Percentiles rank a stretch among this genome's conserved stretches.
These are phyloP conservation scores for Siniperca obscura DNA, from an alignment of 2,797 vertebrate species.

Conservation along the genomic window DNA sequence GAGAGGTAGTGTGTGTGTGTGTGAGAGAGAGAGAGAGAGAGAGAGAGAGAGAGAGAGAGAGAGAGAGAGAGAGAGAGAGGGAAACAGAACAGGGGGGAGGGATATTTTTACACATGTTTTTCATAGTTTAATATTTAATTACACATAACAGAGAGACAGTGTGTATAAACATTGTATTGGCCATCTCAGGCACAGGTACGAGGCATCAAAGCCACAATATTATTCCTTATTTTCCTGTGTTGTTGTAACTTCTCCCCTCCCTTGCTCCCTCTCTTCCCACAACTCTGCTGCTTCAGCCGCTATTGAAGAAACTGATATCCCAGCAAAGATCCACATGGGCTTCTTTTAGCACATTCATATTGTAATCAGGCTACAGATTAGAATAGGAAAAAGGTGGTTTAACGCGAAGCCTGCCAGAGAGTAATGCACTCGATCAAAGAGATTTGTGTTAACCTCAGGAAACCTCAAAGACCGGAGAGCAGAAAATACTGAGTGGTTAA, in stretches of 20 bases:
- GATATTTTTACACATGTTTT: conserved; percentile 5
- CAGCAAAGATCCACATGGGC: conserved; percentile 32
- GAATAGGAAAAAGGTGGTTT: conserved; percentile 54
- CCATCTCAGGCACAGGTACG: conserved; percentile 26
- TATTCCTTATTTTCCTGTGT: conserved; percentile 31
- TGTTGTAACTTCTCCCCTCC: conserved; percentile 34
- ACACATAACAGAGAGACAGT: conserved; percentile 1
- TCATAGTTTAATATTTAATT: conserved; percentile 22
- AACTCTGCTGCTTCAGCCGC: conserved; percentile 22
- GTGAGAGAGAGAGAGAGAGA: conserved; percentile 17
- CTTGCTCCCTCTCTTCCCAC: conserved; percentile 6
- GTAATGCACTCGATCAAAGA: conserved; percentile 45
- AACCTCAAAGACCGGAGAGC: conserved; percentile 34
- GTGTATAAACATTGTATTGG: conserved; percentile 1
- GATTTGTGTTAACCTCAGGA: conserved; percentile 55
- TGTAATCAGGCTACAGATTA: conserved; percentile 73
- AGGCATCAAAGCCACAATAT: conserved; percentile 45
- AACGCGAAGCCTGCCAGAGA: conserved; percentile 37
- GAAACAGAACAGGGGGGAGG: neutral
- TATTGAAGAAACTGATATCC: conserved; percentile 28
- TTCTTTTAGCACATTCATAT: conserved; percentile 68
- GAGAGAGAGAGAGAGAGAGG: conserved; percentile 16
- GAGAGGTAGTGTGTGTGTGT: neutral
- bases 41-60: conserved; percentile 47
- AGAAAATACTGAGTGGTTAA: conserved; percentile 23